A percentile compares a stretch with the other conserved stretches of the same genome.
These are phyloP conservation scores for Drosophila demipolita DNA, from an alignment of 2,888 invertebrate genomes.

Conservation along the genomic window DNA sequence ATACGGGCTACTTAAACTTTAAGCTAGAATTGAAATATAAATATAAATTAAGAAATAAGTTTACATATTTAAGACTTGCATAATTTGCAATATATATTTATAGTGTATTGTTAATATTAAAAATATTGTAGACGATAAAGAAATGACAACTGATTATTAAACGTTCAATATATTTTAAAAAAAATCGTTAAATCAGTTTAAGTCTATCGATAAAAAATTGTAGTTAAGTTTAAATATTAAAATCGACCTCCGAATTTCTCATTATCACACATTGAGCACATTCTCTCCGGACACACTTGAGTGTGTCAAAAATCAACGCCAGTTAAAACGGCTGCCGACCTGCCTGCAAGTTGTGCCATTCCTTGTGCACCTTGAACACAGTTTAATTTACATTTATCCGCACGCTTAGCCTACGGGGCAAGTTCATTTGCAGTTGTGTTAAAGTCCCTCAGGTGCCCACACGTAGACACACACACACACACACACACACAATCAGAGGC, in stretches of 20 bases:
- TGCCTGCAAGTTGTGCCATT: conserved; percentile 24
- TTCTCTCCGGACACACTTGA: conserved; percentile 42
- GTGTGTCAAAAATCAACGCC: conserved; percentile 67
- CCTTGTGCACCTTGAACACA: conserved; percentile 65
- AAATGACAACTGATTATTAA: no score
- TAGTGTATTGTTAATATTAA: no score
- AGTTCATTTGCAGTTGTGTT: conserved; percentile 69
- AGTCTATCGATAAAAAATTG: background rate
- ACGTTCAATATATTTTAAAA: no score
- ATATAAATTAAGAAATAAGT: no score
- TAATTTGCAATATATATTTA: no score
- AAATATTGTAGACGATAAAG: no score
- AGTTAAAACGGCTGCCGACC: conserved; percentile 53
- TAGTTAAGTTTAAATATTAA: background rate
- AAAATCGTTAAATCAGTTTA: background rate
- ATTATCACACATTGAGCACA: conserved; percentile 6
- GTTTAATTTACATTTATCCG: conserved; percentile 84
- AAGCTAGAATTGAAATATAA: no score
- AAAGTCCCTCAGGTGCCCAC: conserved; percentile 57
- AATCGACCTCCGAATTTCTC: conserved; percentile 28
- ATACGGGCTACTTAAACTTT: no score
- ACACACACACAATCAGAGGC: background rate
- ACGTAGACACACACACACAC: conserved; percentile 41
- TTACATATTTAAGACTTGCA: no score
- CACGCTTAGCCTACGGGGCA: conserved; percentile 69